Evolutionary conservation across 2,888 invertebrate species (phyloP).

Genomic region (Drosophila quasianomalipes): DNA sequence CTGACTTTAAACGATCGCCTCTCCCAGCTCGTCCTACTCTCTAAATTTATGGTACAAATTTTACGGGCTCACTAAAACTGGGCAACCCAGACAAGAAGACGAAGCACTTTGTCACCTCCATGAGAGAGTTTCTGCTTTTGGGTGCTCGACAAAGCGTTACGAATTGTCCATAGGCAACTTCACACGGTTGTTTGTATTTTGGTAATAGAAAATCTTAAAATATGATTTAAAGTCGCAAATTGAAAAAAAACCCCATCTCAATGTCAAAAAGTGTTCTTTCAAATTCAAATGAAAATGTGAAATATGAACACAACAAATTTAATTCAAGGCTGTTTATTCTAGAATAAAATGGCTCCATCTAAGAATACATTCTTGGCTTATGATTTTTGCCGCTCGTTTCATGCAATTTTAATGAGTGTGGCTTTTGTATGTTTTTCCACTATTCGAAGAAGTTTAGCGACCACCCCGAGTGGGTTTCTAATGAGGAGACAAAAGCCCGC

Average conservation of each 20-base stretch:
- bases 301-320: neutral
- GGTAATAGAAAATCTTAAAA: neutral
- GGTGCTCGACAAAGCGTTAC: slow-evolving; percentile 22
- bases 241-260: neutral
- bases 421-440: slow-evolving; percentile 53
- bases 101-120: slow-evolving; percentile 42
- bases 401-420: slow-evolving; percentile 65
- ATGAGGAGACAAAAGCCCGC: slow-evolving; percentile 63
- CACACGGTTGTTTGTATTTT: slow-evolving; percentile 9
- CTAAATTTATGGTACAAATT: slow-evolving; percentile 55
- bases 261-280: neutral
- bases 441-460: slow-evolving; percentile 46
- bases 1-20: slow-evolving; percentile 56
- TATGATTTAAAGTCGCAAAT: neutral
- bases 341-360: neutral
- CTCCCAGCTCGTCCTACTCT: slow-evolving; percentile 33
- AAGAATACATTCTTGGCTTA: neutral
- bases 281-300: neutral
- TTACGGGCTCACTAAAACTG: slow-evolving; percentile 30
- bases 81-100: slow-evolving; percentile 9
- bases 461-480: slow-evolving; percentile 59
- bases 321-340: neutral
- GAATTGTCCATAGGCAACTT: slow-evolving; percentile 34
- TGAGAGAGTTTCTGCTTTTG: slow-evolving; percentile 4
- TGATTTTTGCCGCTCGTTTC: neutral